Conservation (phyloP, 1,140 invertebrate genomes). For the Brachionus angularis region DNA sequence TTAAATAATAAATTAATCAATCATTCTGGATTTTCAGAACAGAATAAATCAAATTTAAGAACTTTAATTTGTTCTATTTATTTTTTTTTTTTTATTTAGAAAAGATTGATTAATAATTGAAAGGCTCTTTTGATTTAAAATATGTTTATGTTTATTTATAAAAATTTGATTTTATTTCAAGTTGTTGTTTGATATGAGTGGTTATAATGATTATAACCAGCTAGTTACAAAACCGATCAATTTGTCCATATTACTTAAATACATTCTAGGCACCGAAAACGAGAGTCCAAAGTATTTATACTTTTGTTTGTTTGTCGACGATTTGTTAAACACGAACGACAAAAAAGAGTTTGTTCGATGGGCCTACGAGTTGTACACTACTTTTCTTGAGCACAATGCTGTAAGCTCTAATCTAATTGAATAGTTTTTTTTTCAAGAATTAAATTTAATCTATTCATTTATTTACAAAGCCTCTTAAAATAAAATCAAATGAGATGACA, state of each 20-base stretch:
- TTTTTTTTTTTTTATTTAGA: no score
- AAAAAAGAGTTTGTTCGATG: slow-evolving; percentile 41
- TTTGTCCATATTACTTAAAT: slow-evolving; percentile 12
- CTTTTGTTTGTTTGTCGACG: slow-evolving; percentile 39
- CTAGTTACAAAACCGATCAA: slow-evolving; percentile 13
- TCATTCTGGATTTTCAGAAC: no score
- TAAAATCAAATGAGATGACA: neutral
- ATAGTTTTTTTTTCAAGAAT: neutral
- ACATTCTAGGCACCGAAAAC: neutral
- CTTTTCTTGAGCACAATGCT: slow-evolving; percentile 4
- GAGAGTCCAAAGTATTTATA: slow-evolving; percentile 30
- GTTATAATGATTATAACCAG: slow-evolving; percentile 10
- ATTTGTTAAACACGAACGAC: slow-evolving; percentile 7
- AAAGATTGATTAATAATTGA: no score
- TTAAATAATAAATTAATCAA: no score
- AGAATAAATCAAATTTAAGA: no score
- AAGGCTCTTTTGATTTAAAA: neutral
- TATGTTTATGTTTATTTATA: neutral
- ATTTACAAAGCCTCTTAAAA: slow-evolving; percentile 4
- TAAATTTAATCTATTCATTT: neutral
- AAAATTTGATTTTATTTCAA: neutral
- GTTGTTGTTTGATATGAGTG: slow-evolving; percentile 22
- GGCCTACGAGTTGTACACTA: slow-evolving; percentile 35
- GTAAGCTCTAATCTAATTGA: slow-evolving; percentile 3
- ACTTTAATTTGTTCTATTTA: no score